Evolutionary conservation across 2,113 vertebrate species (phyloP), one percentile per base, ranked within the genome.

Genomic region (Ophiodon elongatus): DNA sequence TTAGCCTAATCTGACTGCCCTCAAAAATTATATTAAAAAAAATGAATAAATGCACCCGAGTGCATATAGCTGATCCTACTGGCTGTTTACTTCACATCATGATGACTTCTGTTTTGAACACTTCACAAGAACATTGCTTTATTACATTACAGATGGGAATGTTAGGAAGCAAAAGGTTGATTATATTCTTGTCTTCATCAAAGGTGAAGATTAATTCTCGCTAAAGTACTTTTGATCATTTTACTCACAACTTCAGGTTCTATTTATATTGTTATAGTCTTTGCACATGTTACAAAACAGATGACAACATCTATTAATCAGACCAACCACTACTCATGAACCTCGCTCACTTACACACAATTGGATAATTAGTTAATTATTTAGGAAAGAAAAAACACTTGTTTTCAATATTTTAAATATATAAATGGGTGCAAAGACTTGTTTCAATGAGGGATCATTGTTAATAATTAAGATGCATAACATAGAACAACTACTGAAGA

Each of bases 1-100:
- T 88, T 62, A 87, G 41, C 7, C 66, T 60, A 75, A 88, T 83
- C 60, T 75, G 27, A 70, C 47, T 33, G 60, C 72, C 63, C 60
- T 60, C 9, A 72, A 39, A 73, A 79, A 69, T 60, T 37, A 43
- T 69, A 45, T 60, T 54, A n/a, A 45, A 56, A 74, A 66, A 86
- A 70, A 52, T 11, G 15, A 69, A 11, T 65, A 80, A 87, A 78
- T 50, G 45, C 47, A 52, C 63, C 67, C 17, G 0, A 8, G 77
- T 50, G 57, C 35, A 25, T 56, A 13, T 15, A 17, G 25, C 52
- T n/a, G 66, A 63, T 54, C 21, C 1, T 5, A 19, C 19, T 6
- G 41, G 35, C n/a, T 84, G 64, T 73, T 80, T 66, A 33, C 47
- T 43, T 59, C 14, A 27, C n/a, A 6, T 56, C 2, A 14, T 9